Percentiles rank a stretch among this genome's conserved stretches.
phyloP scores from a whole-genome alignment of 2,888 invertebrate species.

The Thereva nobilitata region DNA sequence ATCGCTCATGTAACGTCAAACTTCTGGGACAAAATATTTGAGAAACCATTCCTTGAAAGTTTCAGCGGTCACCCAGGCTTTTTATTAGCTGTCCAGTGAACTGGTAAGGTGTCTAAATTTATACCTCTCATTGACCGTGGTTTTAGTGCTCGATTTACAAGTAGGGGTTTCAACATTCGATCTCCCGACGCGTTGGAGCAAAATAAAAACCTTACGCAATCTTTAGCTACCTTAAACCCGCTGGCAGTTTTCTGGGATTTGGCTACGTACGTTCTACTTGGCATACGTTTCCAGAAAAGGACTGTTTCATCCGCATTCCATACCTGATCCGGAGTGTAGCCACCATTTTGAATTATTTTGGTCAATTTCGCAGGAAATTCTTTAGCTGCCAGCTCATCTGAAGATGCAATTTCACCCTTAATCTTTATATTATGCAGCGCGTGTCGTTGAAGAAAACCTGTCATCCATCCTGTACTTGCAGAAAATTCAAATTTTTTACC shows the following conservation, averaged over 20 bases:
- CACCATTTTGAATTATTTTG: too few species aligned
- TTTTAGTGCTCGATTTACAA: neutral
- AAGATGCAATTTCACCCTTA: too few species aligned
- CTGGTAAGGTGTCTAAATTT: conserved; percentile 7
- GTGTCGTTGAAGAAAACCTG: neutral
- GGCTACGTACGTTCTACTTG: too few species aligned
- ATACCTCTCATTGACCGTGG: neutral
- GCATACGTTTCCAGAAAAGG: too few species aligned
- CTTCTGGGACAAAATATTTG: conserved; percentile 15
- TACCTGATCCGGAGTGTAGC: too few species aligned
- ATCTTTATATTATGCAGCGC: too few species aligned
- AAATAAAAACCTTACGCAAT: neutral
- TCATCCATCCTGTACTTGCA: conserved; percentile 6
- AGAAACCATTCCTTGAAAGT: conserved; percentile 30
- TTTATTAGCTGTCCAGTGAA: conserved; percentile 16
- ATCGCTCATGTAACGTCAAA: neutral
- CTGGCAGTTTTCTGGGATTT: too few species aligned
- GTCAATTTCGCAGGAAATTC: too few species aligned
- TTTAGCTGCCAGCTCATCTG: too few species aligned
- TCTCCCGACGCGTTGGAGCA: conserved; percentile 9
- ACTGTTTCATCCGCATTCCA: too few species aligned
- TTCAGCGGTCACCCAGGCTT: conserved; percentile 12
- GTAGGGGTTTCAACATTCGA: neutral
- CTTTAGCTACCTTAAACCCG: too few species aligned
- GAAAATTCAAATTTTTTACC: neutral